Percentiles rank a stretch among this genome's conserved stretches.
Evolutionary conservation across 2,888 invertebrate species (phyloP).

Genomic region (Dorcus hopei): DNA sequence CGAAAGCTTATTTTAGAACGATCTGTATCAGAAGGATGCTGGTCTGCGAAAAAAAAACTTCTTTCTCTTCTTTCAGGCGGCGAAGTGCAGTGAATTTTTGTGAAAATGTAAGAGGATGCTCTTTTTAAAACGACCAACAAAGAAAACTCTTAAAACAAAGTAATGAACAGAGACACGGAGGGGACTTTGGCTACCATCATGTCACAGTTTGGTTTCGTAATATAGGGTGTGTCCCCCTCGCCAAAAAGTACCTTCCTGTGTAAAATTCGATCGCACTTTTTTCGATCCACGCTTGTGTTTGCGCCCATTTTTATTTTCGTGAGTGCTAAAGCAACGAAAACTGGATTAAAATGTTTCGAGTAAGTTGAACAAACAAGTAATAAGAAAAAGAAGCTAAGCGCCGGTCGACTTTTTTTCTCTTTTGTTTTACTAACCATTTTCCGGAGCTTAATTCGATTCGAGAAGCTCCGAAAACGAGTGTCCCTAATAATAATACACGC

Average conservation of each 20-base stretch:
- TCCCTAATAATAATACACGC: not conserved
- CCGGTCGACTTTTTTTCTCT: too few relatives aligned
- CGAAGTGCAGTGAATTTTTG: conserved; percentile 1
- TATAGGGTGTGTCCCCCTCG: too few relatives aligned
- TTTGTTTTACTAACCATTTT: conserved; percentile 1
- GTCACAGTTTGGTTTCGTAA: too few relatives aligned
- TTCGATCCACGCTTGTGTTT: too few relatives aligned
- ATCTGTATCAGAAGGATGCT: conserved; percentile 6
- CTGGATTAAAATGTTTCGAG: not conserved
- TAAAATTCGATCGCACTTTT: too few relatives aligned
- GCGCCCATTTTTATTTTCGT: not conserved
- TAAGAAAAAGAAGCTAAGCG: too few relatives aligned
- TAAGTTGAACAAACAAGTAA: not conserved
- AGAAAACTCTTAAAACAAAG: not conserved
- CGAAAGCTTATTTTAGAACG: conserved; percentile 13
- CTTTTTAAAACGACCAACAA: not conserved
- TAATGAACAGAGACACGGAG: not conserved
- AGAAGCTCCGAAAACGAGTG: not conserved
- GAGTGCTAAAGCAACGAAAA: not conserved
- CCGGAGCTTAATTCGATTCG: not conserved
- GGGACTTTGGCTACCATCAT: not conserved
- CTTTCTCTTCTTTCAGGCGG: conserved; percentile 1
- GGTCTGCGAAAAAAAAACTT: not conserved
- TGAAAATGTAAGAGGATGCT: not conserved
- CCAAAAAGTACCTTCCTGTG: too few relatives aligned